Evolutionary conservation across 2,888 invertebrate genomes (phyloP).

Genomic region (Lepas anatifera): DNA sequence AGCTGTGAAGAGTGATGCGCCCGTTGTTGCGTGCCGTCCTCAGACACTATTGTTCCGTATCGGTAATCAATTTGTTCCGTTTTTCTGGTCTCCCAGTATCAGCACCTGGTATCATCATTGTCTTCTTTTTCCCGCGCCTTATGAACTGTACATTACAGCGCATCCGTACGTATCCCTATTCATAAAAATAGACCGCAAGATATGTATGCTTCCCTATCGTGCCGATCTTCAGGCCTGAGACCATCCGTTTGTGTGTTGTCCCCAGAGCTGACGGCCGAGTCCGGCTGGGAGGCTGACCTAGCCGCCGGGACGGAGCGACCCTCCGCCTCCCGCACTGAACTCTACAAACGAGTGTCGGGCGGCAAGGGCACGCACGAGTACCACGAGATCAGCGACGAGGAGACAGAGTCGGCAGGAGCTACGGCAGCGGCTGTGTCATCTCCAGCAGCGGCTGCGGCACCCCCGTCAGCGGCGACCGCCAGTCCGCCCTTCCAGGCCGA

Average conservation of each 20-base stretch:
- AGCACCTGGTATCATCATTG: no score
- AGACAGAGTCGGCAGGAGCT: constrained; percentile 35
- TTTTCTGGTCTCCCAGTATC: no score
- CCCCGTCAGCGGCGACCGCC: not conserved
- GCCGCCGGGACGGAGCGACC: not conserved
- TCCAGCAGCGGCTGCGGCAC: not conserved
- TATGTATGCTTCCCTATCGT: no score
- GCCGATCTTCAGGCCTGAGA: no score
- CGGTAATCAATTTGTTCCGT: no score
- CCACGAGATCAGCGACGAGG: constrained; percentile 71
- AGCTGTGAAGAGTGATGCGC: no score
- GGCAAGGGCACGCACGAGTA: constrained; percentile 53
- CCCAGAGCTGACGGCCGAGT: not conserved
- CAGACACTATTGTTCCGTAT: no score
- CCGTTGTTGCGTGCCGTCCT: no score
- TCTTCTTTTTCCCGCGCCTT: no score
- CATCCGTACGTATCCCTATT: no score
- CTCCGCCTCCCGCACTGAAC: not conserved
- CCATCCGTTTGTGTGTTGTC: not conserved
- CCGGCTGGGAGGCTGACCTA: not conserved
- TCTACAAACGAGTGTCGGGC: not conserved
- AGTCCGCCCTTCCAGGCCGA: not conserved
- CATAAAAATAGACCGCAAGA: no score
- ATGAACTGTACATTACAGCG: no score
- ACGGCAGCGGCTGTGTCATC: not conserved